Percentiles rank a stretch among this genome's conserved stretches.
phyloP scores from a whole-genome alignment of 2,888 invertebrate species.

The Papilio protenor region DNA sequence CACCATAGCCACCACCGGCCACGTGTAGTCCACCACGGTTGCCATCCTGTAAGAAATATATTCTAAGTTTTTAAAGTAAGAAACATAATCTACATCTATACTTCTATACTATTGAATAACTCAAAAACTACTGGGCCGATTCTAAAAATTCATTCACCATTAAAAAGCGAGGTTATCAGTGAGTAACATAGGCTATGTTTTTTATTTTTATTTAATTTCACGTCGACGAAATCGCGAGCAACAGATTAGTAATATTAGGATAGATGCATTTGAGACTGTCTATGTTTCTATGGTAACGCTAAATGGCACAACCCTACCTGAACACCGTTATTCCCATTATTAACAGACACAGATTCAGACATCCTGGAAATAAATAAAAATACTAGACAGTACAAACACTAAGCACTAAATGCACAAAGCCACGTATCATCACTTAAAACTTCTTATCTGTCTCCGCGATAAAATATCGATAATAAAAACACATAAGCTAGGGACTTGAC shows the following conservation, averaged over 20 bases:
- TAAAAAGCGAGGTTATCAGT: too few relatives aligned
- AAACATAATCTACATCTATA: too few relatives aligned
- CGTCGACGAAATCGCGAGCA: too few relatives aligned
- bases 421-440: not conserved
- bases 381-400: not conserved
- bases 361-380: not conserved
- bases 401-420: not conserved
- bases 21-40: not conserved
- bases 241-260: too few relatives aligned
- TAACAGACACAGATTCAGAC: conserved; percentile 25
- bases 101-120: too few relatives aligned
- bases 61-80: not conserved
- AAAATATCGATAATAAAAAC: not conserved
- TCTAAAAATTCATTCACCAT: too few relatives aligned
- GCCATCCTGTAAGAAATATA: not conserved
- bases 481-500: conserved; percentile 9
- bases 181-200: too few relatives aligned
- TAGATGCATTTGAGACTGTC: too few relatives aligned
- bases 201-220: too few relatives aligned
- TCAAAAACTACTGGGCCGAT: too few relatives aligned
- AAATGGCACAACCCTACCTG: not conserved
- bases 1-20: not conserved
- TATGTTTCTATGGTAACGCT: too few relatives aligned
- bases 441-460: not conserved
- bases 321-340: conserved; percentile 13